These are phyloP conservation scores for Papilio xuthus DNA, from an alignment of 1,140 invertebrate genomes.

Conservation along the genomic window DNA sequence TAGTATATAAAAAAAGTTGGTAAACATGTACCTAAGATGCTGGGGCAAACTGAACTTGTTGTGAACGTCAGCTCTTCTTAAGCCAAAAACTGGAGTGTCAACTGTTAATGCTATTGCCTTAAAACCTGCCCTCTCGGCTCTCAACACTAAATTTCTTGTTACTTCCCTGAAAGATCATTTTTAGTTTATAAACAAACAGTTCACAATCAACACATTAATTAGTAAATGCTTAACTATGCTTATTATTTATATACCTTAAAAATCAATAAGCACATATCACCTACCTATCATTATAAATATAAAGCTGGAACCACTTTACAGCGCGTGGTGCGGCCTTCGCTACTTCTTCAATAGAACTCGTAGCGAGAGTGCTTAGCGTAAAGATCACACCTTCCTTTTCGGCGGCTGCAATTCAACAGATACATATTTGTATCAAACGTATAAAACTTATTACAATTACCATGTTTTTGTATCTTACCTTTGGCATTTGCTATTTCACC, in stretches of 20 bases:
- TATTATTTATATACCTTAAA: background rate
- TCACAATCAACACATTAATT: background rate
- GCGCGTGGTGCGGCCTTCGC: slow-evolving; percentile 87
- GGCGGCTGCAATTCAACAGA: slow-evolving; percentile 84
- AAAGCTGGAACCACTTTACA: slow-evolving; percentile 95
- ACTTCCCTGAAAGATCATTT: slow-evolving; percentile 82
- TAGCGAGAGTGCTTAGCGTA: slow-evolving; percentile 93
- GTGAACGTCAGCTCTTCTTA: slow-evolving; percentile 88
- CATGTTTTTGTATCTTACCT: slow-evolving; percentile 81
- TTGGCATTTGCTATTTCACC: slow-evolving; percentile 93
- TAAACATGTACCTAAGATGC: slow-evolving; percentile 85
- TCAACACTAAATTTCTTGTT: slow-evolving; percentile 87
- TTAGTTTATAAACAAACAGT: background rate
- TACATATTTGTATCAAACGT: background rate
- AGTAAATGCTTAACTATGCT: background rate
- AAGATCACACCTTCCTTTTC: slow-evolving; percentile 88
- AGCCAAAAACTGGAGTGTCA: slow-evolving; percentile 93
- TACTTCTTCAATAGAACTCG: slow-evolving; percentile 94
- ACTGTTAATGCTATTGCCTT: slow-evolving; percentile 95
- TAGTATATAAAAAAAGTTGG: slow-evolving; percentile 27
- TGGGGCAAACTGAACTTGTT: slow-evolving; percentile 93
- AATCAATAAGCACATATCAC: slow-evolving; percentile 28
- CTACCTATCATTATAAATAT: slow-evolving; percentile 91
- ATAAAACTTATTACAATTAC: background rate
- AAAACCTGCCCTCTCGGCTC: slow-evolving; percentile 93